phyloP scores from a whole-genome alignment of 2,113 vertebrate species.

The Aldabrachelys gigantea region DNA sequence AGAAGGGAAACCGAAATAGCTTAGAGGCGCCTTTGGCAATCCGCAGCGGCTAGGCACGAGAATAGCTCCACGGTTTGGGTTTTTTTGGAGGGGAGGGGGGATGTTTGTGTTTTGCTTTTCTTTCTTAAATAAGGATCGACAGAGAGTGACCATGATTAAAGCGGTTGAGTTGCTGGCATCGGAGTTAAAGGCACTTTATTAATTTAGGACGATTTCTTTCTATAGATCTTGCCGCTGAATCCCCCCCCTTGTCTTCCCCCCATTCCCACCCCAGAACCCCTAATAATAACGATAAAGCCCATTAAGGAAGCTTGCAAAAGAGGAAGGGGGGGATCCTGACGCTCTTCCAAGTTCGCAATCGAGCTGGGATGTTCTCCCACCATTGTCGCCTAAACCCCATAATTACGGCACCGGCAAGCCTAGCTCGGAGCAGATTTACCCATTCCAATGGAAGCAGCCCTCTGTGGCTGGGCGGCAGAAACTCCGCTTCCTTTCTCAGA shows the following conservation, averaged over 20 bases:
- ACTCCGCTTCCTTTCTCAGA: conserved; percentile 78
- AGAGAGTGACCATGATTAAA: conserved; percentile 9
- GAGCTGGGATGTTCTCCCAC: conserved; percentile 51
- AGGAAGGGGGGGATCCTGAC: conserved; percentile 45
- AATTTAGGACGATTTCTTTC: conserved; percentile 58
- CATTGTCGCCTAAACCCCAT: conserved; percentile 52
- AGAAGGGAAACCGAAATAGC: conserved; percentile 37
- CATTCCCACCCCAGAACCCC: neutral
- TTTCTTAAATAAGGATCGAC: neutral
- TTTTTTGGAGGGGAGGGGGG: neutral
- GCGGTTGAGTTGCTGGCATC: conserved; percentile 52
- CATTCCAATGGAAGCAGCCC: conserved; percentile 77
- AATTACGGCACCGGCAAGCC: conserved; percentile 53
- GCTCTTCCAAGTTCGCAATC: conserved; percentile 67
- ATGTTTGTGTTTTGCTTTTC: no score
- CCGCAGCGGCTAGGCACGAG: conserved; percentile 4
- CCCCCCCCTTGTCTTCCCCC: conserved; percentile 12
- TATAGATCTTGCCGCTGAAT: conserved; percentile 33
- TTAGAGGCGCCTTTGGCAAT: conserved; percentile 10
- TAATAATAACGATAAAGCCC: conserved; percentile 3
- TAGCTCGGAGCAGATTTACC: conserved; percentile 74
- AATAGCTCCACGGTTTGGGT: neutral
- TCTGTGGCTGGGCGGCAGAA: conserved; percentile 79
- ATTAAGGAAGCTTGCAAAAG: conserved; percentile 58
- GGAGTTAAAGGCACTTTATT: conserved; percentile 31